These are phyloP conservation scores for Phrynocephalus vlangalii DNA, from an alignment of 2,797 vertebrate species.

Conservation along the genomic window DNA sequence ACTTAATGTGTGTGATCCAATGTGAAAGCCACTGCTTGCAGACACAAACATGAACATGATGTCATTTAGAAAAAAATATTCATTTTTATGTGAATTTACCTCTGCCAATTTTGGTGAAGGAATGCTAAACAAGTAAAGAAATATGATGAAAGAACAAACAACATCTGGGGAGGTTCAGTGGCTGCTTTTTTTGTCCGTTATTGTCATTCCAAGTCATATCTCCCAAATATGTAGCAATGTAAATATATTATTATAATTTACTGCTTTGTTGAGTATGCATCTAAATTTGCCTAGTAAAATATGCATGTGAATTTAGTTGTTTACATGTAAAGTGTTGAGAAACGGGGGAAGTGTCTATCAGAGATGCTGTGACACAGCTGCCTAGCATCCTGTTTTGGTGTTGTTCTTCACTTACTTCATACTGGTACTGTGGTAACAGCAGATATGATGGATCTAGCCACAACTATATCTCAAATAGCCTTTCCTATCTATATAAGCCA, in stretches of 20 bases:
- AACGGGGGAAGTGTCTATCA: background rate
- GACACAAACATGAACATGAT: constrained; percentile 55
- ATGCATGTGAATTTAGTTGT: background rate
- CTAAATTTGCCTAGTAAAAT: background rate
- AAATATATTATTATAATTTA: background rate
- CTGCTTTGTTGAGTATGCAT: background rate
- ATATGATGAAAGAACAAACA: constrained; percentile 1
- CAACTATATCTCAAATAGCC: background rate
- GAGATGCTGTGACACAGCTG: background rate
- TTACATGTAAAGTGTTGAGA: background rate
- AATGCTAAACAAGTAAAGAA: background rate
- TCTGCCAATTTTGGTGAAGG: background rate
- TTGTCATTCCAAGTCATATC: background rate
- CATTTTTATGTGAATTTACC: background rate
- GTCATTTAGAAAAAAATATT: constrained; percentile 30
- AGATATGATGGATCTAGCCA: background rate
- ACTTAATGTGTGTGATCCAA: constrained; percentile 43
- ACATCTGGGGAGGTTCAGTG: background rate
- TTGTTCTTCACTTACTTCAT: background rate
- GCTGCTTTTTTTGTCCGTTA: background rate
- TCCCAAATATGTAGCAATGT: background rate
- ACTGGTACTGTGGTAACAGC: background rate
- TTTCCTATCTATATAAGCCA: background rate
- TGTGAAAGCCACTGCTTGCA: constrained; percentile 38
- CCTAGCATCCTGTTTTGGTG: background rate